phyloP scores from a whole-genome alignment of 1,140 invertebrate genomes.

The Drosophila tropicalis region DNA sequence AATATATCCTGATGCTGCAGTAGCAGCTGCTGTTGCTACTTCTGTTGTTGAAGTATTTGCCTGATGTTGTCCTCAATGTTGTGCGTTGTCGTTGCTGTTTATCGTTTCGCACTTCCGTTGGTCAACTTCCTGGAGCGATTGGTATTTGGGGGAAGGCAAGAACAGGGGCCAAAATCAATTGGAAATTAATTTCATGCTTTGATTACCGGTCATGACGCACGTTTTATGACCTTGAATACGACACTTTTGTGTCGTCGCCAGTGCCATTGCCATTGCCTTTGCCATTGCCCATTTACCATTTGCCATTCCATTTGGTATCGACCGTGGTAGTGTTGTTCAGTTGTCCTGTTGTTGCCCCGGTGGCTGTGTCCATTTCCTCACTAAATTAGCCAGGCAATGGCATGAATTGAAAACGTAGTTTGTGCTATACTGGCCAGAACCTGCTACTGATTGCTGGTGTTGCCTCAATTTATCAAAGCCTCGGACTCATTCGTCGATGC shows the following conservation, averaged over 20 bases:
- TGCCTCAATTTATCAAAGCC: conserved; percentile 78
- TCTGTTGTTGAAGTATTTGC: conserved; percentile 55
- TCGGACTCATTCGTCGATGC: conserved; percentile 71
- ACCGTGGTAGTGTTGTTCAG: conserved; percentile 5
- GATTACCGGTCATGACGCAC: conserved; percentile 80
- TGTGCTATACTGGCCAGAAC: conserved; percentile 37
- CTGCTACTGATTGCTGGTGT: conserved; percentile 53
- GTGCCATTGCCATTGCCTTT: background rate
- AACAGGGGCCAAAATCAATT: conserved; percentile 77
- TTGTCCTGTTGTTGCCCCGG: conserved; percentile 28
- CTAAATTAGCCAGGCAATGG: conserved; percentile 79
- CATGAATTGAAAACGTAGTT: conserved; percentile 72
- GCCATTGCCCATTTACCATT: background rate
- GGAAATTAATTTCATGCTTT: conserved; percentile 81
- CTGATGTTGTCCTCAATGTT: conserved; percentile 25
- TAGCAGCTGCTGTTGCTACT: conserved; percentile 17
- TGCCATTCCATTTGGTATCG: conserved; percentile 7
- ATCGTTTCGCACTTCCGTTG: conserved; percentile 80
- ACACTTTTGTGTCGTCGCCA: conserved; percentile 71
- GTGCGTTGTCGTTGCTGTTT: conserved; percentile 62
- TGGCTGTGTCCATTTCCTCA: conserved; percentile 69
- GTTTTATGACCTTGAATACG: conserved; percentile 81
- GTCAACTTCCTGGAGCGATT: conserved; percentile 80
- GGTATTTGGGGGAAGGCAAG: conserved; percentile 28
- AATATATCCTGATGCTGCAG: conserved; percentile 17